Conservation (phyloP, 2,113 vertebrate species). For the Polyodon spathula region DNA sequence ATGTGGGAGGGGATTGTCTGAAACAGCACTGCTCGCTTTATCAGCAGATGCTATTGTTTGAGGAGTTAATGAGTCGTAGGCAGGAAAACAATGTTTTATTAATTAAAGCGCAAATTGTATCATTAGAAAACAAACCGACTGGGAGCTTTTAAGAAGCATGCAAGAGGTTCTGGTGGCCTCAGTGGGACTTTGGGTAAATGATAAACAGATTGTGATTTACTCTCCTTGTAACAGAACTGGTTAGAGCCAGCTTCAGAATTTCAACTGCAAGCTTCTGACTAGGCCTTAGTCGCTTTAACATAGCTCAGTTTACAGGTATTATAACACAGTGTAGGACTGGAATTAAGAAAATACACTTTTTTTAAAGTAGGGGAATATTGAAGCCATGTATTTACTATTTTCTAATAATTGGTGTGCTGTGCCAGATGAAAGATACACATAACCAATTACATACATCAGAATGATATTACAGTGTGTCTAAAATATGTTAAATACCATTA, state of each 20-base stretch:
- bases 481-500: too few relatives aligned
- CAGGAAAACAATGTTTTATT: constrained; percentile 4
- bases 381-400: too few relatives aligned
- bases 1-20: neutral
- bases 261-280: neutral
- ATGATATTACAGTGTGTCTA: too few relatives aligned
- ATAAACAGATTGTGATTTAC: constrained; percentile 13
- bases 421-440: too few relatives aligned
- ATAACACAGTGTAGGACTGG: neutral
- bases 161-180: neutral
- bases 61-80: constrained; percentile 12
- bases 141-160: neutral
- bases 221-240: neutral
- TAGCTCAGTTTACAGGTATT: too few relatives aligned
- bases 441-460: too few relatives aligned
- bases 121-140: constrained; percentile 5
- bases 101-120: constrained; percentile 15
- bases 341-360: too few relatives aligned
- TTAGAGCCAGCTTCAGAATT: neutral
- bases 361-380: too few relatives aligned
- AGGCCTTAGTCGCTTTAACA: neutral
- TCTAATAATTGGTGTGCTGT: too few relatives aligned
- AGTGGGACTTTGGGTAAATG: constrained; percentile 10
- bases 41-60: constrained; percentile 10
- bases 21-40: neutral